Conservation (phyloP, 2,888 invertebrate species). For the Andrena dorsata region DNA sequence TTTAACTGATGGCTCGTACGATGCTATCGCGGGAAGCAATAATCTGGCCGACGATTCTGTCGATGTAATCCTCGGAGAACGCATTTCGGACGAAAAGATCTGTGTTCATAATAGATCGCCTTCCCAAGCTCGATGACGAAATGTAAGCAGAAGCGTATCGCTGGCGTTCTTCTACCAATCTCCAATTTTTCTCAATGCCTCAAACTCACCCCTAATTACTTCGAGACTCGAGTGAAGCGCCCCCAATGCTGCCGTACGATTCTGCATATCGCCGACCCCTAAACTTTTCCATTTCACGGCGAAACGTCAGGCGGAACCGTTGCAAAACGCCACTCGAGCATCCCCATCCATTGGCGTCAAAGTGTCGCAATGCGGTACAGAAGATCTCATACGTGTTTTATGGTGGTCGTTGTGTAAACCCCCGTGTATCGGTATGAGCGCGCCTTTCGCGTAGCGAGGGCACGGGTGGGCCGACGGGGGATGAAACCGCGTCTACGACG, state of each 20-base stretch:
- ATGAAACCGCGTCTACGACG: slow-evolving; percentile 61
- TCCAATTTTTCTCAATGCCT: too few species aligned
- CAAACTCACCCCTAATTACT: background rate
- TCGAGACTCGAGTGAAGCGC: background rate
- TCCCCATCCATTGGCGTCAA: slow-evolving; percentile 60
- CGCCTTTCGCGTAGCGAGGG: slow-evolving; percentile 22
- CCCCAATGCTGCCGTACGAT: background rate
- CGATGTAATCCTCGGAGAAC: background rate
- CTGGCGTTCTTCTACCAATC: too few species aligned
- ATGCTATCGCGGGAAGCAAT: slow-evolving; percentile 3
- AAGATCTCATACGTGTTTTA: slow-evolving; percentile 76
- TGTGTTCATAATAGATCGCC: too few species aligned
- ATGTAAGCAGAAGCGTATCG: too few species aligned
- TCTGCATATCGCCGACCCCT: background rate
- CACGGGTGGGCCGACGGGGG: slow-evolving; percentile 24
- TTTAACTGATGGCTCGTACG: slow-evolving; percentile 27
- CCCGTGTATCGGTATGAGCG: slow-evolving; percentile 72
- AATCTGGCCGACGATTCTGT: too few species aligned
- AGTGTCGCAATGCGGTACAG: slow-evolving; percentile 78
- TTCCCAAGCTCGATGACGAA: too few species aligned
- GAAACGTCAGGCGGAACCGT: slow-evolving; percentile 31
- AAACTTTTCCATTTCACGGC: slow-evolving; percentile 35
- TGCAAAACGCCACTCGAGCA: slow-evolving; percentile 50
- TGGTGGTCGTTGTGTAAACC: slow-evolving; percentile 74
- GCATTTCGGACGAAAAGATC: background rate